These are phyloP conservation scores for Drosophila subquinaria DNA, from an alignment of 2,888 invertebrate genomes.

Conservation along the genomic window DNA sequence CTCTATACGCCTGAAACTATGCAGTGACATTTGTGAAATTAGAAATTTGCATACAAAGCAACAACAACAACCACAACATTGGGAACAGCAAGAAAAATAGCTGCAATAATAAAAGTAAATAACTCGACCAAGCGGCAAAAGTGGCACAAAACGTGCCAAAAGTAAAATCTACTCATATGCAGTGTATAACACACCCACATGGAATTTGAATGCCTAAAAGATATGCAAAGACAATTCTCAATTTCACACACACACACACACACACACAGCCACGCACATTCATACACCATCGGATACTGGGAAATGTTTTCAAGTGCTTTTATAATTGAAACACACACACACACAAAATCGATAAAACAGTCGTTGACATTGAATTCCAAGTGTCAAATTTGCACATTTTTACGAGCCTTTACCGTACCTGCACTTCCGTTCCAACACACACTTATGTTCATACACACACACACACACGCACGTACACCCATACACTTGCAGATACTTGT, in stretches of 20 bases:
- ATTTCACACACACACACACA: slow-evolving; percentile 30
- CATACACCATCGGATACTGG: slow-evolving; percentile 1
- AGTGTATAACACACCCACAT: neutral
- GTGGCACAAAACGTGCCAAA: slow-evolving; percentile 67
- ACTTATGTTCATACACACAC: slow-evolving; percentile 4
- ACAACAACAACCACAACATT: slow-evolving; percentile 3
- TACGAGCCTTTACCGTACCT: slow-evolving; percentile 71
- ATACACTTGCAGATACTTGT: slow-evolving; percentile 1
- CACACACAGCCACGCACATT: slow-evolving; percentile 8
- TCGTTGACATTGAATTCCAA: slow-evolving; percentile 72
- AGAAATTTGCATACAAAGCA: slow-evolving; percentile 57
- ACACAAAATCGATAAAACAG: slow-evolving; percentile 34
- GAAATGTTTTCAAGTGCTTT: slow-evolving; percentile 30
- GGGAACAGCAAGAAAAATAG: slow-evolving; percentile 27
- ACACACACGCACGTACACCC: slow-evolving; percentile 1
- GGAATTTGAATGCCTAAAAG: slow-evolving; percentile 62
- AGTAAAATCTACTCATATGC: slow-evolving; percentile 50
- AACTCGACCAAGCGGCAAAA: slow-evolving; percentile 65
- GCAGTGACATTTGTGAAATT: slow-evolving; percentile 77
- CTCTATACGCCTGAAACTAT: slow-evolving; percentile 67
- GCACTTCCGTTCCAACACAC: slow-evolving; percentile 54
- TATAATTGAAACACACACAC: slow-evolving; percentile 35
- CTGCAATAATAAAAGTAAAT: slow-evolving; percentile 62
- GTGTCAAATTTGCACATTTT: slow-evolving; percentile 62
- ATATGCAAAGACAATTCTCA: slow-evolving; percentile 74